Evolutionary conservation across 2,888 invertebrate species (phyloP).

Genomic region (Pocota personata): DNA sequence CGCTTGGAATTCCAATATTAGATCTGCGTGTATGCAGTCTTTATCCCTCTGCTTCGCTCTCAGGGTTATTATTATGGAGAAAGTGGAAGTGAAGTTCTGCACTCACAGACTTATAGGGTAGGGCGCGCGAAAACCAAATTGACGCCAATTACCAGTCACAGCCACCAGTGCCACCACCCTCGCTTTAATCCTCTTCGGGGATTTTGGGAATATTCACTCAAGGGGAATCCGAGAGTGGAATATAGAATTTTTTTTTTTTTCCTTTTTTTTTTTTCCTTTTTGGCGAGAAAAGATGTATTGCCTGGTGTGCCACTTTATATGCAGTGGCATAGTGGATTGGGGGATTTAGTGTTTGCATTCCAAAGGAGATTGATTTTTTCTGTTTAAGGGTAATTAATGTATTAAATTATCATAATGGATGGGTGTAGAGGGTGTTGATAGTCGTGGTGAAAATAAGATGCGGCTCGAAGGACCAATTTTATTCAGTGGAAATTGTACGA

Average conservation of each 20-base stretch:
- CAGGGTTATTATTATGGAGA: conserved; percentile 36
- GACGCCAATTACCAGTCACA: conserved; percentile 83
- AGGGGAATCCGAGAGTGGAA: conserved; percentile 70
- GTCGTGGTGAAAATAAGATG: conserved; percentile 9
- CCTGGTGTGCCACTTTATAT: conserved; percentile 44
- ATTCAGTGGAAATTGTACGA: not conserved
- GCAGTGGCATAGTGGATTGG: conserved; percentile 44
- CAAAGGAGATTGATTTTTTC: conserved; percentile 68
- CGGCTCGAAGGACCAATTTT: conserved; percentile 26
- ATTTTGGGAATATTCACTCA: conserved; percentile 80
- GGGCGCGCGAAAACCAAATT: conserved; percentile 82
- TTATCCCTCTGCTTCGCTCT: conserved; percentile 33
- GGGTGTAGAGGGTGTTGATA: conserved; percentile 24
- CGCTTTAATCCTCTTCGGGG: conserved; percentile 82
- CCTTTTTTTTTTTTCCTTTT: conserved; percentile 3
- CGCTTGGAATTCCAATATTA: conserved; percentile 51
- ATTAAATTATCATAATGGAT: conserved; percentile 73
- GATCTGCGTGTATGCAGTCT: conserved; percentile 31
- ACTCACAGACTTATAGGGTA: conserved; percentile 17
- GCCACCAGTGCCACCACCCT: conserved; percentile 74
- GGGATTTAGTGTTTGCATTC: conserved; percentile 69
- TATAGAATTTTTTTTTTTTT: conserved; percentile 58
- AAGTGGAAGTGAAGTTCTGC: conserved; percentile 51
- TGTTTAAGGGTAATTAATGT: conserved; percentile 72
- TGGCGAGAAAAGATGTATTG: conserved; percentile 56